Evolutionary conservation across 2,113 vertebrate species (phyloP).

Genomic region (Xiphophorus couchianus): DNA sequence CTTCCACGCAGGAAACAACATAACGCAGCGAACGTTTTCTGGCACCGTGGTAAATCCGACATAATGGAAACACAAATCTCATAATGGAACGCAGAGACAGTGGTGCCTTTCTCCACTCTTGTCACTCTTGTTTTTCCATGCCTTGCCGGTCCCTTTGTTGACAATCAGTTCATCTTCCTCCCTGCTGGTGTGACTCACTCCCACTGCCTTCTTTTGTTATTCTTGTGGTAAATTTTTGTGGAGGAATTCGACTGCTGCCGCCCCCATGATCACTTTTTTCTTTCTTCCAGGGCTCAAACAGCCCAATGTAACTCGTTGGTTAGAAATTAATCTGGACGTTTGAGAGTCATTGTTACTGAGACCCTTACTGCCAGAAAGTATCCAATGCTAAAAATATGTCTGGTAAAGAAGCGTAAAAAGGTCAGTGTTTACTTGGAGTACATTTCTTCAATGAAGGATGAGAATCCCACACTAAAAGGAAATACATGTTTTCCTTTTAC

Average conservation of each 20-base stretch:
- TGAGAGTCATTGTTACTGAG: conserved; percentile 48
- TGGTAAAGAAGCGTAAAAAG: background rate
- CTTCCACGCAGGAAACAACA: background rate
- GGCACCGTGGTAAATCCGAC: background rate
- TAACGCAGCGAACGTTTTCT: conserved; percentile 6
- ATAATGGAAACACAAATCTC: background rate
- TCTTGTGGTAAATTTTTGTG: conserved; percentile 14
- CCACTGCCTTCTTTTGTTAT: background rate
- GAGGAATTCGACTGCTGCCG: conserved; percentile 13
- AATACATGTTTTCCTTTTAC: too few species aligned
- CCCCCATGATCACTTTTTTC: background rate
- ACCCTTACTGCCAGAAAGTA: conserved; percentile 23
- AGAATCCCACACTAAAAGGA: background rate
- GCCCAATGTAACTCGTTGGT: conserved; percentile 10
- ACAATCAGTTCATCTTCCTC: conserved; percentile 8
- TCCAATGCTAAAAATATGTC: too few species aligned
- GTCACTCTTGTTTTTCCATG: conserved; percentile 18
- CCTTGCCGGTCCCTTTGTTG: background rate
- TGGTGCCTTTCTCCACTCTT: conserved; percentile 11
- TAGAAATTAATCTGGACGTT: conserved; percentile 37
- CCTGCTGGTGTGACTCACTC: conserved; percentile 6
- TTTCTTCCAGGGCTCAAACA: background rate
- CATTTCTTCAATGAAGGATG: too few species aligned
- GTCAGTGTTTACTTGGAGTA: background rate
- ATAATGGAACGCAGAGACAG: conserved; percentile 1